These are phyloP conservation scores for Protobothrops flavoviridis DNA, from an alignment of 2,113 vertebrate genomes.

Conservation along the genomic window DNA sequence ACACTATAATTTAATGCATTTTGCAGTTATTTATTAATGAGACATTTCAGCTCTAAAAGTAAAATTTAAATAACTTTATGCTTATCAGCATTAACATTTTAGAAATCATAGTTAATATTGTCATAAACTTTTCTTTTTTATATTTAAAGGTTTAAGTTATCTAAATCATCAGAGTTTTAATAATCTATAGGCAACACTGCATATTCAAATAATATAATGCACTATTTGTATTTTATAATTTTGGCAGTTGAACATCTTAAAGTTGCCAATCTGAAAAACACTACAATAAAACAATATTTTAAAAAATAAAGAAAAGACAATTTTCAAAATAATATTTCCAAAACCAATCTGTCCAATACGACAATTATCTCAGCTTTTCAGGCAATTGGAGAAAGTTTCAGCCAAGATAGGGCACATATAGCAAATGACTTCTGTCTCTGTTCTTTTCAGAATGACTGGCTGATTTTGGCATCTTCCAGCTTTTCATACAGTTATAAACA, in stretches of 20 bases:
- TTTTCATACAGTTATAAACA: neutral
- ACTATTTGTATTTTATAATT: neutral
- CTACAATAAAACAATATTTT: neutral
- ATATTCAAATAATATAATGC: neutral
- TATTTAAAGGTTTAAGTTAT: neutral
- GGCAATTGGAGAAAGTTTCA: neutral
- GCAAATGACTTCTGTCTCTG: conserved; percentile 27
- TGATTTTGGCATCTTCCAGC: neutral
- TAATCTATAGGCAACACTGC: neutral
- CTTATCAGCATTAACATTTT: neutral
- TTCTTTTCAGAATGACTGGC: neutral
- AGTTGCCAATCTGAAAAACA: neutral
- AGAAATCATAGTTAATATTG: neutral
- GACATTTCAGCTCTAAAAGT: neutral
- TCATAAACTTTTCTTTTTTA: neutral
- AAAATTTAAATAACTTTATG: neutral
- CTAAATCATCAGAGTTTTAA: neutral
- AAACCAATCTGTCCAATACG: neutral
- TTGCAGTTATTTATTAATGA: neutral
- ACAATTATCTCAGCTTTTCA: conserved; percentile 20
- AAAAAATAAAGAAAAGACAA: neutral
- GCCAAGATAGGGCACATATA: neutral
- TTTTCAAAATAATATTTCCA: conserved; percentile 1
- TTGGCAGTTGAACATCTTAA: neutral
- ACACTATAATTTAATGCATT: neutral